These are phyloP conservation scores for Orchesella cincta DNA, from an alignment of 1,140 invertebrate genomes.

Conservation along the genomic window DNA sequence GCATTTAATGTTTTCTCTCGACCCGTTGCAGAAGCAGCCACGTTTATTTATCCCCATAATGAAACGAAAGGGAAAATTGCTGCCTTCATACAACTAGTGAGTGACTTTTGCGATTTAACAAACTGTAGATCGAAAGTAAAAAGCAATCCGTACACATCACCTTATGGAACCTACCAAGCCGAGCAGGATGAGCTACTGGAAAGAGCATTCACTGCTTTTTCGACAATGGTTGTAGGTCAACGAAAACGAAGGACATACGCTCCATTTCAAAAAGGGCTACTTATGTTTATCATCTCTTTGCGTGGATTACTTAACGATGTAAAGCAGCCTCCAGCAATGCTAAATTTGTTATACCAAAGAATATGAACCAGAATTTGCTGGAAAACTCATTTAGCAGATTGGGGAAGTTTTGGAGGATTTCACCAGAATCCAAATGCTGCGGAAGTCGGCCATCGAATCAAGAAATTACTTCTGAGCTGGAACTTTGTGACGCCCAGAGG, in stretches of 20 bases:
- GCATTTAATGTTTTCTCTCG: slow-evolving; percentile 20
- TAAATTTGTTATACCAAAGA: too few relatives aligned
- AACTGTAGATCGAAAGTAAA: neutral
- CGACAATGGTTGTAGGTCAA: neutral
- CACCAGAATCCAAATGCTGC: too few relatives aligned
- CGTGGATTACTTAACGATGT: neutral
- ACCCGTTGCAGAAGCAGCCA: slow-evolving; percentile 4
- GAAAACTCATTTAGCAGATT: too few relatives aligned
- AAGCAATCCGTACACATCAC: neutral
- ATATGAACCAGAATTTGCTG: too few relatives aligned
- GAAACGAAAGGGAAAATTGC: neutral
- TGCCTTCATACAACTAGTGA: neutral
- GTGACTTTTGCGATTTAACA: neutral
- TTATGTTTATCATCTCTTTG: neutral
- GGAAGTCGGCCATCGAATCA: too few relatives aligned
- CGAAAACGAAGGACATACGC: neutral
- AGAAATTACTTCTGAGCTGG: too few relatives aligned
- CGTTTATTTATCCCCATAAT: neutral
- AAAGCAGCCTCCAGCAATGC: neutral
- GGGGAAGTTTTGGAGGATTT: too few relatives aligned
- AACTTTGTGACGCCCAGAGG: too few relatives aligned
- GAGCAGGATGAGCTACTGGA: neutral
- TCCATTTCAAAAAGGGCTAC: neutral
- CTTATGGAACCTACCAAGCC: neutral
- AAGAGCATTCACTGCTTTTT: neutral